Evolutionary conservation across 1,140 invertebrate species (phyloP).

Genomic region (Thaumetopoea pityocampa): DNA sequence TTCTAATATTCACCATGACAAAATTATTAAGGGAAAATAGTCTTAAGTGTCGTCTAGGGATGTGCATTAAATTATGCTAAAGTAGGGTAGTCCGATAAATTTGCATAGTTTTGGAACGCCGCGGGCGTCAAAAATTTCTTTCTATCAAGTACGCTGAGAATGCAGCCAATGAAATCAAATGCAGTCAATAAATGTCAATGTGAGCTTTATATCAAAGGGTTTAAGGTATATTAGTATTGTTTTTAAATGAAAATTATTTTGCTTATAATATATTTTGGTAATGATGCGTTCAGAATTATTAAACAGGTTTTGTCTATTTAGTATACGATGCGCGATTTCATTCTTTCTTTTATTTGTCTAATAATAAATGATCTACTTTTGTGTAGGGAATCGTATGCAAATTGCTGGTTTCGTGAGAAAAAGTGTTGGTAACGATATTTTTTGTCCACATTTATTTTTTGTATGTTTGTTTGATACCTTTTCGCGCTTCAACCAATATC

Average conservation of each 20-base stretch:
- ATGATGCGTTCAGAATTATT: constrained; percentile 61
- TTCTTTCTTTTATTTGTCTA: constrained; percentile 30
- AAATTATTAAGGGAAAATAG: too few relatives aligned
- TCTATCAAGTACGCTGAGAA: constrained; percentile 28
- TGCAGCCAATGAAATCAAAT: constrained; percentile 12
- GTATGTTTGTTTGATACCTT: too few relatives aligned
- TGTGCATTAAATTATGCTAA: constrained; percentile 2
- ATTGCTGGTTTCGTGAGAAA: constrained; percentile 51
- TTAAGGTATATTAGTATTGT: constrained; percentile 13
- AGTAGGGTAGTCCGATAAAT: constrained; percentile 47
- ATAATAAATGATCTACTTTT: constrained; percentile 48
- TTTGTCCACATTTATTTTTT: too few relatives aligned
- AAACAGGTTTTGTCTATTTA: constrained; percentile 65
- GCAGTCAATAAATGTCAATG: constrained; percentile 16
- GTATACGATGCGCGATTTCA: constrained; percentile 43
- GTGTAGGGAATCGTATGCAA: constrained; percentile 38
- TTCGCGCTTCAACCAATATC: too few relatives aligned
- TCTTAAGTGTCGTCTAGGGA: constrained; percentile 6
- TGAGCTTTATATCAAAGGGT: constrained; percentile 13
- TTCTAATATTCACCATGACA: not conserved
- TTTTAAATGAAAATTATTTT: constrained; percentile 10
- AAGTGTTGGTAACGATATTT: constrained; percentile 19
- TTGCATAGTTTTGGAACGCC: constrained; percentile 50
- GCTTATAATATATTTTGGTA: constrained; percentile 33
- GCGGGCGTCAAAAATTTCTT: constrained; percentile 39